Percentiles rank a stretch among this genome's conserved stretches.
phyloP scores from a whole-genome alignment of 35 echinoderm and acorn worm genomes.

The Eucidaris tribuloides region DNA sequence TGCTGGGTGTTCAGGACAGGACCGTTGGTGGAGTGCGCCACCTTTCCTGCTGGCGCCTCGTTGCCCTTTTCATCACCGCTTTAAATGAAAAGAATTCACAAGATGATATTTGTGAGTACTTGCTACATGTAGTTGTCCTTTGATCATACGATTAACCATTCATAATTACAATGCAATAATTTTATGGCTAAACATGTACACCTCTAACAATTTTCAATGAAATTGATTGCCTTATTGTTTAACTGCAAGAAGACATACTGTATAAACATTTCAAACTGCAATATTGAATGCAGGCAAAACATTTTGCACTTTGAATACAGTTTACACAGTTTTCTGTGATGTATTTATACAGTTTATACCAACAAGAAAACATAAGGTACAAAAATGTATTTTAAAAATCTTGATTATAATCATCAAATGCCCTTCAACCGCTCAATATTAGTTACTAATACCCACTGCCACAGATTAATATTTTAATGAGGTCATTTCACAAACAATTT shows the following conservation, averaged over 20 bases:
- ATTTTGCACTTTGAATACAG: too few relatives aligned
- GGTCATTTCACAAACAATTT: too few relatives aligned
- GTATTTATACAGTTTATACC: too few relatives aligned
- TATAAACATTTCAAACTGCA: too few relatives aligned
- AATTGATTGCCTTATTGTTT: neutral
- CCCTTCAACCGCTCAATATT: too few relatives aligned
- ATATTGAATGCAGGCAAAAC: too few relatives aligned
- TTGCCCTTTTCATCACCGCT: slow-evolving; percentile 14
- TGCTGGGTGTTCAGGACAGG: neutral
- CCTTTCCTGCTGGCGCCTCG: neutral
- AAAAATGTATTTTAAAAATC: too few relatives aligned
- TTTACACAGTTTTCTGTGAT: too few relatives aligned
- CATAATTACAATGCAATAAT: neutral
- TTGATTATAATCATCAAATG: too few relatives aligned
- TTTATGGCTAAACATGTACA: neutral
- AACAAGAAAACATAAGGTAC: too few relatives aligned
- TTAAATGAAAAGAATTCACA: neutral
- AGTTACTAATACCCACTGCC: too few relatives aligned
- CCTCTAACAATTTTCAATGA: neutral
- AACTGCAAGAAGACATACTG: neutral
- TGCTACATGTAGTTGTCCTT: neutral
- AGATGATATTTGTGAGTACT: neutral
- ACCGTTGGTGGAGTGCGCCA: slow-evolving; percentile 31
- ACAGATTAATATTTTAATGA: too few relatives aligned
- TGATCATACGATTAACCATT: neutral